A percentile compares a stretch with the other conserved stretches of the same genome.
phyloP scores from a whole-genome alignment of 2,113 vertebrate species.

The Orycteropus afer region DNA sequence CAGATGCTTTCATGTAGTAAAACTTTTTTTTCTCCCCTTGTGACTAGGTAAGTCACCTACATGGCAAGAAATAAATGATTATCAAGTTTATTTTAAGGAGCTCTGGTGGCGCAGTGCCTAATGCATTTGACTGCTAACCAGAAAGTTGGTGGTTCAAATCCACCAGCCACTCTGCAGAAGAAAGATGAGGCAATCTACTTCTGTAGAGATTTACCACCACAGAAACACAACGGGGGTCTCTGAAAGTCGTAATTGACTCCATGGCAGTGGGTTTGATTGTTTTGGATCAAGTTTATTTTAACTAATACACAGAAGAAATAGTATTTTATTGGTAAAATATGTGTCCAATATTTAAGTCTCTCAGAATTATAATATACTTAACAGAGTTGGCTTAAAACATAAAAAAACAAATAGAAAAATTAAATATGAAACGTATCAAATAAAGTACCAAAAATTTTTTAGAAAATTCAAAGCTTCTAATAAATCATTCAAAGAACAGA shows the following conservation, averaged over 20 bases:
- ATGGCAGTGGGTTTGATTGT: too few species aligned
- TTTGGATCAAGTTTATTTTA: not conserved
- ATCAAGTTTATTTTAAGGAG: not conserved
- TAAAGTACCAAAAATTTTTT: not conserved
- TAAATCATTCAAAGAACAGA: not conserved
- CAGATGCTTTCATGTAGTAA: not conserved
- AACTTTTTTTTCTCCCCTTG: not conserved
- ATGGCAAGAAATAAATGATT: not conserved
- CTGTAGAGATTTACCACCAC: too few species aligned
- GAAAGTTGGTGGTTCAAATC: too few species aligned
- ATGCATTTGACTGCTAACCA: too few species aligned
- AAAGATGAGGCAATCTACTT: too few species aligned
- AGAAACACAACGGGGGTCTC: too few species aligned
- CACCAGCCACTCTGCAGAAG: too few species aligned
- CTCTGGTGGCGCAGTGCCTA: too few species aligned
- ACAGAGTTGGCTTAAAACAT: not conserved
- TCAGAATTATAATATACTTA: not conserved
- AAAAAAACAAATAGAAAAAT: not conserved
- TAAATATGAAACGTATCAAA: not conserved
- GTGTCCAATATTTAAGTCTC: not conserved
- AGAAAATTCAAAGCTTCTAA: conserved; percentile 28
- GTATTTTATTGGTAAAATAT: not conserved
- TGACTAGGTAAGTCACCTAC: not conserved
- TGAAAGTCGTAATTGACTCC: too few species aligned
- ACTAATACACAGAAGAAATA: conserved; percentile 2